These are phyloP conservation scores for Chelonoidis abingdonii DNA, from an alignment of 2,113 vertebrate genomes.

Conservation along the genomic window DNA sequence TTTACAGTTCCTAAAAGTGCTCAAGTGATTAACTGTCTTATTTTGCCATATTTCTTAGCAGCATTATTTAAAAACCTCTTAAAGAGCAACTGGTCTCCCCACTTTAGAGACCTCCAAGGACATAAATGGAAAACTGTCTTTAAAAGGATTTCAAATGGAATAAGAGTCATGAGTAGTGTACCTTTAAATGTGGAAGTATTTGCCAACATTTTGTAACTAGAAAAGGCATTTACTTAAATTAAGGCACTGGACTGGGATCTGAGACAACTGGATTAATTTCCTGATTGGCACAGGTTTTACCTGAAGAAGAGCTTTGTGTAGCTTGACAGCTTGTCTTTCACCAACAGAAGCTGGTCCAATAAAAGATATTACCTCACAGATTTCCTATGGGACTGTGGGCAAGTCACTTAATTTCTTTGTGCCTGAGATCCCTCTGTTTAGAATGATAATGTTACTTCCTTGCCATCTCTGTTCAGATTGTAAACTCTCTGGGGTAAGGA, in stretches of 20 bases:
- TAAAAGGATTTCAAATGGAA: not conserved
- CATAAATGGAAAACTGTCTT: not conserved
- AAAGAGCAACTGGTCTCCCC: not conserved
- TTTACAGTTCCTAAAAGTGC: not conserved
- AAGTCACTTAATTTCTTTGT: not conserved
- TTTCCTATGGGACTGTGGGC: not conserved
- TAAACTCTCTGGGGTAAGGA: not conserved
- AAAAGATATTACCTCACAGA: not conserved
- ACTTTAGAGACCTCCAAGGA: not conserved
- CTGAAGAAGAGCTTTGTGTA: not conserved
- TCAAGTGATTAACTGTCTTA: not conserved
- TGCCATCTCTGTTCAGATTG: not conserved
- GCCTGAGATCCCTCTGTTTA: not conserved
- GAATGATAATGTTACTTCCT: not conserved
- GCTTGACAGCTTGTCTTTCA: not conserved
- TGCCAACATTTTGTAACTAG: not conserved
- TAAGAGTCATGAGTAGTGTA: not conserved
- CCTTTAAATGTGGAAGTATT: not conserved
- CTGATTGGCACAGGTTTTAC: not conserved
- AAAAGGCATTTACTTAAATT: not conserved
- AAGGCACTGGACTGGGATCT: not conserved
- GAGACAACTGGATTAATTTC: not conserved
- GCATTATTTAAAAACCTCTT: conserved; percentile 15
- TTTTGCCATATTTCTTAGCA: not conserved
- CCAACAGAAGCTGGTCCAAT: not conserved